A percentile compares a stretch with the other conserved stretches of the same genome.
Conservation (phyloP, 1,140 invertebrate species). For the Aethina tumida region DNA sequence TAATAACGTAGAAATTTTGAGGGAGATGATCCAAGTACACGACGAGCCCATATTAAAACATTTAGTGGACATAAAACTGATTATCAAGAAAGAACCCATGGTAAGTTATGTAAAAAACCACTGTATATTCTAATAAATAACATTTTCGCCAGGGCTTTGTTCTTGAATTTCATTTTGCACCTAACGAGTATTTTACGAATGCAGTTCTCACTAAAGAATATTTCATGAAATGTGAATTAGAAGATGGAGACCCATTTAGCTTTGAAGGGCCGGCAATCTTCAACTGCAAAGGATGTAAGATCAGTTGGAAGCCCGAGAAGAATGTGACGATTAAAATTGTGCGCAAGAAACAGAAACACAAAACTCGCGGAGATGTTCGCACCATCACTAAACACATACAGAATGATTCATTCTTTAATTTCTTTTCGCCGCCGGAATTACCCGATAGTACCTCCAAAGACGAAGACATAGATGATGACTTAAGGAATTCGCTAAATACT, state of each 20-base stretch:
- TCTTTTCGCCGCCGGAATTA: slow-evolving; percentile 82
- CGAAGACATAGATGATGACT: slow-evolving; percentile 65
- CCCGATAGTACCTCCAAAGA: slow-evolving; percentile 48
- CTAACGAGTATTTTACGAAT: slow-evolving; percentile 97
- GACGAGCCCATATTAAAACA: slow-evolving; percentile 93
- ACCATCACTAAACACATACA: slow-evolving; percentile 91
- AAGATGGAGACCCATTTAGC: slow-evolving; percentile 84
- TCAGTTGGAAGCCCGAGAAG: slow-evolving; percentile 57
- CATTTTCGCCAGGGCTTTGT: slow-evolving; percentile 66
- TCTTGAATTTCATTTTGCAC: slow-evolving; percentile 87
- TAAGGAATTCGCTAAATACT: slow-evolving; percentile 59
- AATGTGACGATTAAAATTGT: slow-evolving; percentile 95
- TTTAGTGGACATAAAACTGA: slow-evolving; percentile 83
- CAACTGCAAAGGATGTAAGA: slow-evolving; percentile 72
- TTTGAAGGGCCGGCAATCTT: slow-evolving; percentile 98
- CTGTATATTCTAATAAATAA: too few relatives aligned
- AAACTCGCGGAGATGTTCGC: slow-evolving; percentile 81
- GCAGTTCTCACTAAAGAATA: slow-evolving; percentile 90
- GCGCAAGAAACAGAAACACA: slow-evolving; percentile 98
- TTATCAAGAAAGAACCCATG: slow-evolving; percentile 63
- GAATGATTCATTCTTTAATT: slow-evolving; percentile 97
- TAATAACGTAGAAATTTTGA: slow-evolving; percentile 84
- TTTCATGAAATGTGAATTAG: slow-evolving; percentile 83
- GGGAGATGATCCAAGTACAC: slow-evolving; percentile 87
- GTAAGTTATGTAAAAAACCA: too few relatives aligned